phyloP scores from a whole-genome alignment of 1,140 invertebrate species.

The Uloborus diversus region DNA sequence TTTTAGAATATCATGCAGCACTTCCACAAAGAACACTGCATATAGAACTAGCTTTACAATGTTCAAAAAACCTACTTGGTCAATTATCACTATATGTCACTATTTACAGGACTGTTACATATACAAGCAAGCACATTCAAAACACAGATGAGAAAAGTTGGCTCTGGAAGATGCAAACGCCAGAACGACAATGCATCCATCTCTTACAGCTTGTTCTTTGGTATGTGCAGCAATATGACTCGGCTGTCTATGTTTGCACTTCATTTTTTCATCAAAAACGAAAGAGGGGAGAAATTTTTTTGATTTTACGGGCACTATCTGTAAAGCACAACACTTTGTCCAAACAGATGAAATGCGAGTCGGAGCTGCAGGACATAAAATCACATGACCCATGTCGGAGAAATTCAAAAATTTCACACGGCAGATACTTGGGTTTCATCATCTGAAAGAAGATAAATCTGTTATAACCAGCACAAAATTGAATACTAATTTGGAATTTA shows the following conservation, averaged over 20 bases:
- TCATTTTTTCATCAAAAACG: no score
- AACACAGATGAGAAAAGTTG: not conserved
- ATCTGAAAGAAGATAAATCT: slow-evolving; percentile 69
- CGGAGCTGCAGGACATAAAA: slow-evolving; percentile 9
- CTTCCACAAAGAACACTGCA: slow-evolving; percentile 11
- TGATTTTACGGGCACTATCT: slow-evolving; percentile 30
- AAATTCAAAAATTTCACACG: slow-evolving; percentile 64
- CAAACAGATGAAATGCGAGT: not conserved
- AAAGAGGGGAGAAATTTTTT: no score
- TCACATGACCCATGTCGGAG: not conserved
- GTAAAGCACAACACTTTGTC: not conserved
- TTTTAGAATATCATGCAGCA: slow-evolving; percentile 4
- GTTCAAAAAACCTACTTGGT: not conserved
- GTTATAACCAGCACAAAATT: no score
- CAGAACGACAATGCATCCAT: not conserved
- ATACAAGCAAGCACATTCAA: slow-evolving; percentile 32
- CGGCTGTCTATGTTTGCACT: not conserved
- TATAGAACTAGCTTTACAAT: slow-evolving; percentile 26
- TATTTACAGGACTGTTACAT: slow-evolving; percentile 37
- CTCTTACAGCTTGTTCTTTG: not conserved
- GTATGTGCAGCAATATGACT: not conserved
- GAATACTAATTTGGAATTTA: no score
- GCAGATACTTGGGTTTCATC: slow-evolving; percentile 74
- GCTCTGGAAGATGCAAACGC: not conserved
- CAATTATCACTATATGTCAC: slow-evolving; percentile 14